Base-by-base conservation (phyloP, 1,140 invertebrate genomes). In the Drosophila sucinea region DNA sequence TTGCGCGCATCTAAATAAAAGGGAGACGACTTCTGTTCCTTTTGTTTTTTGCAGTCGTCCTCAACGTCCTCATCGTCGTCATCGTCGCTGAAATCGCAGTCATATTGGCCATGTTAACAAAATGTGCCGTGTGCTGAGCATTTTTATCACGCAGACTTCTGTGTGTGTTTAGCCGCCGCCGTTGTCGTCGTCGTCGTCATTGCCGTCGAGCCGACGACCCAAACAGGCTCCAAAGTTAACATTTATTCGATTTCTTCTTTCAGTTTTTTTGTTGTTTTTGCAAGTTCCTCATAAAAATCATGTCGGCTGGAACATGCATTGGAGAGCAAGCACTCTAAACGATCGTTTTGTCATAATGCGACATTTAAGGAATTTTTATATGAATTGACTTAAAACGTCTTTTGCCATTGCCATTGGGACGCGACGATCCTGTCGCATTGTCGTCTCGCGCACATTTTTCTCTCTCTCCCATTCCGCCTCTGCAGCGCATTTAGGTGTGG, bases 311-410 rank as follows among this genome's bases (percentile, higher is more conserved):
- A 35, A 54, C 23, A 17, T 7, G 35, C 51, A 55, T 72, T 58
- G 44, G 44, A 38, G 25, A 35, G 57, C 23, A 17, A 10, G 41
- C 56, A 55, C 74, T 58, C 77, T 89, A 89, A 90, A 84, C 71
- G 84, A 89, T 81, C 84, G 85, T 89, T 89, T 89, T 89, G 84
- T 89, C 84, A 89, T 89, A 89, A 89, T 89, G 84, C 84, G 84
- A 89, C 84, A 89, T 89, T 89, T 90, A 89, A 89, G 85, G 84
- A 90, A 89, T 90, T 89, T 89, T 84, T 89, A 89, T 89, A 90
- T 89, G 84, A 90, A 89, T 89, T 89, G 84, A 81, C 84, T 90
- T 89, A 89, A 84, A 51, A 51, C 10, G 40, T 77, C 73, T 84
- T 75, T 80, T 81, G 67, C 68, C 66, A 67, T 80, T 81, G 67